Evolutionary conservation across 2,113 vertebrate species (phyloP).

Genomic region (Hippolais icterina): DNA sequence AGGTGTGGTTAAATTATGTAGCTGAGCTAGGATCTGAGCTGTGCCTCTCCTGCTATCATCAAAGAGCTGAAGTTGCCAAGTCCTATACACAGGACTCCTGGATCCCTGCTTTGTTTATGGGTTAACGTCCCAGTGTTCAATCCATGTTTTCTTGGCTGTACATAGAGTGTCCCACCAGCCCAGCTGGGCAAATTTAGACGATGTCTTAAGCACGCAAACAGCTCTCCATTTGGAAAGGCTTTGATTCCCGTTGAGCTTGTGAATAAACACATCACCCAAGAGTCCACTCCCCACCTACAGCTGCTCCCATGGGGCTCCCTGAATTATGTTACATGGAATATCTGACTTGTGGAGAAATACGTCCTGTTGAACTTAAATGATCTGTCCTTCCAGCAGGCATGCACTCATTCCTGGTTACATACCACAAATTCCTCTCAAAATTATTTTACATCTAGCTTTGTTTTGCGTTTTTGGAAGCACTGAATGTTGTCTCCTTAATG

Average conservation of each 20-base stretch:
- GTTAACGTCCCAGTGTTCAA: not conserved
- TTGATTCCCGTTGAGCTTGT: not conserved
- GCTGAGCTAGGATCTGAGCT: not conserved
- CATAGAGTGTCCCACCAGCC: not conserved
- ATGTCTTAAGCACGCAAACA: not conserved
- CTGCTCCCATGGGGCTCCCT: not conserved
- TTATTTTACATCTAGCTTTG: constrained; percentile 5
- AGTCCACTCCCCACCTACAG: not conserved
- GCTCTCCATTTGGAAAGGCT: not conserved
- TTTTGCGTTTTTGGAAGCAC: not conserved
- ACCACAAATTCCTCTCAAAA: not conserved
- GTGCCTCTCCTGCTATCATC: not conserved
- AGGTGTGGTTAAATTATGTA: not conserved
- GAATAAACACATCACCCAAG: constrained; percentile 15
- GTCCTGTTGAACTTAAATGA: not conserved
- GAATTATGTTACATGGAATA: not conserved
- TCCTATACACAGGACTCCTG: not conserved
- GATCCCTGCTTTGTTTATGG: not conserved
- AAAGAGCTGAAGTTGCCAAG: not conserved
- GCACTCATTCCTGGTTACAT: not conserved
- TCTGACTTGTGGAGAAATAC: not conserved
- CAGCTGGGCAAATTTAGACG: not conserved
- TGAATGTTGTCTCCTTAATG: not conserved
- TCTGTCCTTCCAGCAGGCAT: not conserved
- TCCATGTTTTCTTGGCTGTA: not conserved